Evolutionary conservation across 1,140 invertebrate genomes (phyloP).

Genomic region (Antheraea mylitta): DNA sequence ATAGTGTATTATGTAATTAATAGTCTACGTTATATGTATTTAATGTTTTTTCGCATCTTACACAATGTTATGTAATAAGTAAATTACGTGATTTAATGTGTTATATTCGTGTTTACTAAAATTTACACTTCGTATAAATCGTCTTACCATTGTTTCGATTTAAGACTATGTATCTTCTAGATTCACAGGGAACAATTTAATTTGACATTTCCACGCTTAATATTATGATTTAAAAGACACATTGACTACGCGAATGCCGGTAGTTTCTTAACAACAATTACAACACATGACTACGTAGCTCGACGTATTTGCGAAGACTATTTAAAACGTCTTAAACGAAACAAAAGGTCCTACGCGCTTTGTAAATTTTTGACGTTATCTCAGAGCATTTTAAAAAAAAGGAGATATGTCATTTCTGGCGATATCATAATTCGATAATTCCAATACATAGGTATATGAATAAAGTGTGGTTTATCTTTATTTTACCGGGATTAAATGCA

Average conservation of each 20-base stretch:
- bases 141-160: background rate
- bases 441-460: too few species aligned
- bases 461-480: too few species aligned
- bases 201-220: background rate
- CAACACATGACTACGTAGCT: background rate
- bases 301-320: conserved; percentile 5
- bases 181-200: background rate
- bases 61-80: background rate
- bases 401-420: background rate
- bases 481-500: too few species aligned
- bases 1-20: background rate
- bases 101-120: background rate
- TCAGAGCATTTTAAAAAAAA: background rate
- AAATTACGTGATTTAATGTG: background rate
- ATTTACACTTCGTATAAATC: background rate
- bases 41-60: background rate
- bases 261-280: background rate
- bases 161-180: background rate
- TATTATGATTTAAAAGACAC: background rate
- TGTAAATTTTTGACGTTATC: conserved; percentile 16
- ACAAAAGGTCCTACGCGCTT: conserved; percentile 10
- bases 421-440: background rate
- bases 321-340: background rate
- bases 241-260: background rate
- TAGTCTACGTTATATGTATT: background rate